Conservation (phyloP, 2,113 vertebrate genomes). For the Eupsittula cactorum region DNA sequence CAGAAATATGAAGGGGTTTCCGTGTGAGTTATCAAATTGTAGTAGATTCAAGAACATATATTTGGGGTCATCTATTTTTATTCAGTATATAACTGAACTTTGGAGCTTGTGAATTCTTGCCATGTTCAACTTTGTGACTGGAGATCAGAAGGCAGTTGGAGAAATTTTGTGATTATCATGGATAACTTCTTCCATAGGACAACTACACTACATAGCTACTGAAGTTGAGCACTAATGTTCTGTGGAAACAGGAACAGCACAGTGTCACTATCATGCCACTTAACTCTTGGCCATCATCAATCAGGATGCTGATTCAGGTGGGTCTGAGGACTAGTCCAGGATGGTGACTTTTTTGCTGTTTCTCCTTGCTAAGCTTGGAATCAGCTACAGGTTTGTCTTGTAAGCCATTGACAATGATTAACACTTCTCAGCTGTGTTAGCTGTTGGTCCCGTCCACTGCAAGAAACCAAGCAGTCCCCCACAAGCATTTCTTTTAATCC, state of each 20-base stretch:
- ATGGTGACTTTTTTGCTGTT: not conserved
- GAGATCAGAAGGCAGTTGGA: not conserved
- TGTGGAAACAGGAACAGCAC: not conserved
- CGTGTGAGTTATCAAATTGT: not conserved
- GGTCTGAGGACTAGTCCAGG: not conserved
- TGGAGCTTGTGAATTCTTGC: not conserved
- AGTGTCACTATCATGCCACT: accelerated
- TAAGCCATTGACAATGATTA: not conserved
- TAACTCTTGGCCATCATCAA: not conserved
- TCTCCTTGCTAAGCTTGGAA: not conserved
- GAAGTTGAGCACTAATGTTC: not conserved
- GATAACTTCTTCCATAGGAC: not conserved
- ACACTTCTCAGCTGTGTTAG: accelerated
- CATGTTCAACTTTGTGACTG: not conserved
- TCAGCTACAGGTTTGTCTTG: accelerated
- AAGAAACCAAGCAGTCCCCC: not conserved
- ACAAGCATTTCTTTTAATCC: not conserved
- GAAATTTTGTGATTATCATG: not conserved
- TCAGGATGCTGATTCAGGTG: not conserved
- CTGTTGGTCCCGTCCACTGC: not conserved
- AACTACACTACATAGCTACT: not conserved
- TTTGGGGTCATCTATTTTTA: not conserved
- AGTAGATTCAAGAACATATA: not conserved
- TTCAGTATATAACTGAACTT: not conserved
- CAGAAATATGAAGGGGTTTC: not conserved